Evolutionary conservation across 2,888 invertebrate genomes (phyloP).

Genomic region (Philhelius pedissequus): DNA sequence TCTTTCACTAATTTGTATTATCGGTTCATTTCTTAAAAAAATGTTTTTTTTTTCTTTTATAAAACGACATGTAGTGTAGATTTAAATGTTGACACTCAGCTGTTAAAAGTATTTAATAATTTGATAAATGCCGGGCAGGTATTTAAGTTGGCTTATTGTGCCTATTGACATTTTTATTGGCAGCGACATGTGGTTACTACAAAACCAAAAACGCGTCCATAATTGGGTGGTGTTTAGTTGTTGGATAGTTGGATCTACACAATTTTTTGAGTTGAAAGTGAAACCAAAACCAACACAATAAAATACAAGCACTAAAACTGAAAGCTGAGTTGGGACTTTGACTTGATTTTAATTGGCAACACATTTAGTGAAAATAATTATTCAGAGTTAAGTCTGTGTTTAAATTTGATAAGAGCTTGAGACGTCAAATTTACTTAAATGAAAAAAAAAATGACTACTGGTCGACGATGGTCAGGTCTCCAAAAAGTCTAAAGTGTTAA

Average conservation of each 20-base stretch:
- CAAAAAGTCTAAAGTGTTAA: too few species aligned
- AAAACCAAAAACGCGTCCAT: constrained; percentile 28
- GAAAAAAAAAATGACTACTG: not conserved
- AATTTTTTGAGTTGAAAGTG: constrained; percentile 28
- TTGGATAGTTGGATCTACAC: not conserved
- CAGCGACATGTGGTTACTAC: not conserved
- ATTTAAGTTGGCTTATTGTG: not conserved
- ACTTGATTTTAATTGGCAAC: constrained; percentile 27
- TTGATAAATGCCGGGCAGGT: constrained; percentile 39
- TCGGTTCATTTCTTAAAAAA: not conserved
- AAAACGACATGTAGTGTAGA: constrained; percentile 3
- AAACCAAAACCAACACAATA: not conserved
- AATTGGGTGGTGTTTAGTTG: not conserved
- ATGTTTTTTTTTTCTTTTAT: not conserved
- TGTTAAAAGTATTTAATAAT: not conserved
- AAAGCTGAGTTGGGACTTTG: constrained; percentile 46
- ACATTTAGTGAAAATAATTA: constrained; percentile 9
- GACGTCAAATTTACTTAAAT: not conserved
- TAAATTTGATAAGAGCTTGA: not conserved
- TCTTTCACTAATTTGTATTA: not conserved
- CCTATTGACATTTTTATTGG: constrained; percentile 9
- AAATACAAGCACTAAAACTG: constrained; percentile 9
- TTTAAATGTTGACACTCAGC: not conserved
- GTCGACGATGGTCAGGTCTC: too few species aligned
- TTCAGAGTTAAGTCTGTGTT: not conserved